Evolutionary conservation across 2,113 vertebrate species (phyloP).

Genomic region (Gallinago media): DNA sequence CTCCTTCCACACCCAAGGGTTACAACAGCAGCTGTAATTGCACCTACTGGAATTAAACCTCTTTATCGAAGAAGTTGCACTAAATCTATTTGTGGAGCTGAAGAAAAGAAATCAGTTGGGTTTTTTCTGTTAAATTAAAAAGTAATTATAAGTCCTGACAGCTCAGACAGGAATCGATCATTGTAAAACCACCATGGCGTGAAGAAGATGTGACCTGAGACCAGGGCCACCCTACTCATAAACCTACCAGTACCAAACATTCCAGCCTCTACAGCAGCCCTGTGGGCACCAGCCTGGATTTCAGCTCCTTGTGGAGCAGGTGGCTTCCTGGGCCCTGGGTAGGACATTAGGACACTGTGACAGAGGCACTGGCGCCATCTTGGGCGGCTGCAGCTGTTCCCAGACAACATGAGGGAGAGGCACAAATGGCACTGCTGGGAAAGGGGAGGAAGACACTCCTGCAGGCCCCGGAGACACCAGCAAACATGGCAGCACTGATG

Average conservation of each 20-base stretch:
- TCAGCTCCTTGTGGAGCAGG: neutral
- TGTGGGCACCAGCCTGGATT: neutral
- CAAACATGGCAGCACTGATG: rapidly evolving
- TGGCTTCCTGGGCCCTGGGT: rapidly evolving
- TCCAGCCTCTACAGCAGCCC: too few species aligned
- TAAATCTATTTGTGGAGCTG: neutral
- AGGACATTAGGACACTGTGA: neutral
- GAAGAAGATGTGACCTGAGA: neutral
- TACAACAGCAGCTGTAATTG: neutral
- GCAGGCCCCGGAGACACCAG: neutral
- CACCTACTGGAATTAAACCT: neutral
- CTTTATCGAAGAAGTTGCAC: neutral
- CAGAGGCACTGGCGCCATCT: rapidly evolving
- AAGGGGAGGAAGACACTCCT: neutral
- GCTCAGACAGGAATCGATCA: rapidly evolving
- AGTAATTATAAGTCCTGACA: neutral
- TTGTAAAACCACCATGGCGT: rapidly evolving
- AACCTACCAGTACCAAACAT: neutral
- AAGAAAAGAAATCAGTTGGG: neutral
- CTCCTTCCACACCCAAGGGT: neutral
- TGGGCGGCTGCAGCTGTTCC: neutral
- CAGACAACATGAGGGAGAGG: rapidly evolving
- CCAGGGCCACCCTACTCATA: neutral
- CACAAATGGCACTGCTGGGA: neutral
- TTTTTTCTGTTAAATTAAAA: neutral